Percentiles rank a stretch among this genome's conserved stretches.
Evolutionary conservation across 2,888 invertebrate species (phyloP).

Genomic region (Biston betularia): DNA sequence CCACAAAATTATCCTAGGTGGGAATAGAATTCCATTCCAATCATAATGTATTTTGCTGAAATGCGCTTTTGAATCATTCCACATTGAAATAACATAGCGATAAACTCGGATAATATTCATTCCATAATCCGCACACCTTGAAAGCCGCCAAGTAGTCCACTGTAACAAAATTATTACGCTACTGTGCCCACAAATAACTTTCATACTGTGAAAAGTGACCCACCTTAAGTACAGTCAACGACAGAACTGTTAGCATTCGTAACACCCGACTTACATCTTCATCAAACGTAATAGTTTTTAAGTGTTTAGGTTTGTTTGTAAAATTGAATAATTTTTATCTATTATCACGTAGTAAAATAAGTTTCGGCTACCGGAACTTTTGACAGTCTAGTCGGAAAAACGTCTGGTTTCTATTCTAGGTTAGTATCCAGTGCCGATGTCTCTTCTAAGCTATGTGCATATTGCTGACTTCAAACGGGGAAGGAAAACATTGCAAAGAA

Average conservation of each 20-base stretch:
- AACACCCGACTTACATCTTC: neutral
- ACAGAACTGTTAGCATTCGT: neutral
- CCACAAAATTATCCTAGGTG: neutral
- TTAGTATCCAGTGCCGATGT: too few species aligned
- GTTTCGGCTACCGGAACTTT: too few species aligned
- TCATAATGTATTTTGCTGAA: neutral
- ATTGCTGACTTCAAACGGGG: too few species aligned
- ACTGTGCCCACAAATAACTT: conserved; percentile 19
- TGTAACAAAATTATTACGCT: conserved; percentile 21
- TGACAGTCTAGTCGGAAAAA: too few species aligned
- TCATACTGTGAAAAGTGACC: conserved; percentile 19
- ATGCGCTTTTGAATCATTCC: neutral
- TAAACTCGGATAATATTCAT: conserved; percentile 6
- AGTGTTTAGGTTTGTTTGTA: too few species aligned
- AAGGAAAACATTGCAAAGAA: too few species aligned
- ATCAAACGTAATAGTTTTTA: too few species aligned
- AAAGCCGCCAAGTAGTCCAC: conserved; percentile 10
- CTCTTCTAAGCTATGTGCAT: too few species aligned
- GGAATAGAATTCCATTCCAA: too few species aligned
- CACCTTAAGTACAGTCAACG: neutral
- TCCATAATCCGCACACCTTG: conserved; percentile 6
- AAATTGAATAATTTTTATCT: too few species aligned
- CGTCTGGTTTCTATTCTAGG: too few species aligned
- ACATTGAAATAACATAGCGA: conserved; percentile 7
- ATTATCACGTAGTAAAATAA: too few species aligned